These are phyloP conservation scores for Syritta pipiens DNA, from an alignment of 2,888 invertebrate species.

Conservation along the genomic window DNA sequence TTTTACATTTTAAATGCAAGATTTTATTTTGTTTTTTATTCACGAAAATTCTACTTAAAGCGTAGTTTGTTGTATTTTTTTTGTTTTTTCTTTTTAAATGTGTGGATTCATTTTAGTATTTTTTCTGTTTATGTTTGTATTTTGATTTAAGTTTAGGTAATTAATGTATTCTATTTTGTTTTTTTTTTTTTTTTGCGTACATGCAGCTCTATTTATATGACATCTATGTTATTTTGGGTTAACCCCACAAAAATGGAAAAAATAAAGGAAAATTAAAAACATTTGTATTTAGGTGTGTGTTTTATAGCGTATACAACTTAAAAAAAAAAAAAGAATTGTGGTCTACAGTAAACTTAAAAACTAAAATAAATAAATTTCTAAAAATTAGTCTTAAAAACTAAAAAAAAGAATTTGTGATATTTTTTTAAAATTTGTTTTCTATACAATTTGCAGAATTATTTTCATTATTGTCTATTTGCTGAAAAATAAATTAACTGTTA, in stretches of 20 bases:
- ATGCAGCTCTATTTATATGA: conserved; percentile 1
- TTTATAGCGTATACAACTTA: conserved; percentile 13
- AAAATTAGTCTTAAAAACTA: conserved; percentile 12
- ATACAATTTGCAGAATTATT: conserved; percentile 47
- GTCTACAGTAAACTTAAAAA: conserved; percentile 27
- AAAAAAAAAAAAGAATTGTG: too few species aligned
- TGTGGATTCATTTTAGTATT: conserved; percentile 49
- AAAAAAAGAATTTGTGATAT: conserved; percentile 29
- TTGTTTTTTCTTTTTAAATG: conserved; percentile 1
- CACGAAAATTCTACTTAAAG: conserved; percentile 59
- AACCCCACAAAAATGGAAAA: too few species aligned
- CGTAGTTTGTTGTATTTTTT: conserved; percentile 27
- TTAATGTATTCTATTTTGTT: conserved; percentile 4
- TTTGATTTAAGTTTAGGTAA: conserved; percentile 34
- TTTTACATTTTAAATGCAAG: conserved; percentile 55
- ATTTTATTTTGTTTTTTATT: conserved; percentile 16
- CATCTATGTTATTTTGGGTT: neutral
- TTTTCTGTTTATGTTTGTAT: conserved; percentile 16
- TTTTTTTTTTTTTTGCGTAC: neutral
- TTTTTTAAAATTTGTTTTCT: conserved; percentile 29
- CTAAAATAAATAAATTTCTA: conserved; percentile 63
- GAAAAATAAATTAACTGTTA: conserved; percentile 65
- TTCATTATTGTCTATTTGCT: conserved; percentile 67
- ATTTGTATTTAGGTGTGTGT: too few species aligned
- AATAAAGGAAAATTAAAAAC: too few species aligned